Base-by-base conservation (phyloP, 2,113 vertebrate genomes). In the Tapirus terrestris region DNA sequence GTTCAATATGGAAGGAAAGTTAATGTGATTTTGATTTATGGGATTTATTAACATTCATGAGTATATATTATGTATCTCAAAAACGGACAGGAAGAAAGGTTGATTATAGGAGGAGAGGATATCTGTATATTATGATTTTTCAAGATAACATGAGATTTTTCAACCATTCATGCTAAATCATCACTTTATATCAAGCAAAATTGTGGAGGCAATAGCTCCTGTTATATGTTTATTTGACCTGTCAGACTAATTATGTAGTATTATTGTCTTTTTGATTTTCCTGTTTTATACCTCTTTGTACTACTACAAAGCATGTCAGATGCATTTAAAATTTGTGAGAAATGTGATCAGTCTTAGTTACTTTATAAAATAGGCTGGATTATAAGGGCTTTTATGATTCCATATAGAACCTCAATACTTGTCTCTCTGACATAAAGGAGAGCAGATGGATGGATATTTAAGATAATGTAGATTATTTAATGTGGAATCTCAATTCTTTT, bases 11-110 rank as follows among this genome's bases (percentile, higher is more conserved):
- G 63, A 93, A 93, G 58, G 63, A 81, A 92, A 95, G 33, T 65
- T 79, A 61, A 86, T 91, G 67, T 83, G 91, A 85, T 95, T 94
- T 98, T 97, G 84, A 97, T 95, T 94, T 91, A 87, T 97, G 94
- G 75, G 76, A 43, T 73, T 96, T 96, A 79, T 91, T 96, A 95
- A 75, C 53, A 92, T 93, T 97, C 73, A 91, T 95, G 86, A 91
- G 48, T 97, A 87, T 91, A 58, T 25, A 94, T 83, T 94, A 80
- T 88, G 63, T 89, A 96, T 93, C 73, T 93, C 92, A 93, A 89
- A 92, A 93, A 81, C 53, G n/a, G 88, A 89, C 39, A 76, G 68
- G 39, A 93, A 94, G 61, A 73, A 94, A 56, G 25, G 89, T 75
- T 92, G 80, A 51, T 93, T 94, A 53, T 73, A 65, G 56, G 56